These are phyloP conservation scores for Mellivora capensis DNA, from an alignment of 2,113 vertebrate genomes.

Conservation along the genomic window DNA sequence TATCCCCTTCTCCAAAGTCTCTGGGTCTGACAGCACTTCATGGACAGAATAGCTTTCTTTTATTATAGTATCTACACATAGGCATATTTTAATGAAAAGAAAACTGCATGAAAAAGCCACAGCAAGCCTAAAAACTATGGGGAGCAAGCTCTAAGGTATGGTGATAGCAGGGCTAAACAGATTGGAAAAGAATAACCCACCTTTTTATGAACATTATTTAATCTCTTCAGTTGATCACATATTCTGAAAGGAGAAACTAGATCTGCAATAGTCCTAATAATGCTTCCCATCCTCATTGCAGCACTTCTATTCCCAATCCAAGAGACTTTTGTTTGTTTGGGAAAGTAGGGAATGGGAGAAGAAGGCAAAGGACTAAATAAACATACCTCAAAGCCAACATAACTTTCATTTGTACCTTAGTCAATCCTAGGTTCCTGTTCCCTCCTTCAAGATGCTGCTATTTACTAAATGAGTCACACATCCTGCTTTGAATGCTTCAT, in stretches of 20 bases:
- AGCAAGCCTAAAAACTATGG: neutral
- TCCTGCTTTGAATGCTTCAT: constrained; percentile 68
- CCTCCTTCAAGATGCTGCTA: constrained; percentile 60
- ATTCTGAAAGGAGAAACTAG: constrained; percentile 22
- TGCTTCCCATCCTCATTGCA: neutral
- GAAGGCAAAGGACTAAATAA: neutral
- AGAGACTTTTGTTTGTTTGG: neutral
- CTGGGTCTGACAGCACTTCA: constrained; percentile 15
- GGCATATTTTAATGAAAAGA: constrained; percentile 33
- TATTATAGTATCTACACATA: neutral
- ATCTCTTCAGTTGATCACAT: neutral
- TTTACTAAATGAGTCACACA: constrained; percentile 77
- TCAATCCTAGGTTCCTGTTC: constrained; percentile 30
- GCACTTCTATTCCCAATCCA: neutral
- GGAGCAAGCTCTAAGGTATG: neutral
- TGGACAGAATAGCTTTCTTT: neutral
- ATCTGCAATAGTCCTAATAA: neutral
- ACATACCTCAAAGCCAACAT: constrained; percentile 11
- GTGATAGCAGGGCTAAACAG: neutral
- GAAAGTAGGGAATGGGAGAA: neutral
- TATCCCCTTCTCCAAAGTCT: neutral
- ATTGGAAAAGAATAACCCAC: neutral
- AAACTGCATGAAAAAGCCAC: constrained; percentile 30
- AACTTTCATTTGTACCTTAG: constrained; percentile 42
- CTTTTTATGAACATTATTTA: neutral